These are phyloP conservation scores for Theretra japonica DNA, from an alignment of 2,888 invertebrate species.

Conservation along the genomic window DNA sequence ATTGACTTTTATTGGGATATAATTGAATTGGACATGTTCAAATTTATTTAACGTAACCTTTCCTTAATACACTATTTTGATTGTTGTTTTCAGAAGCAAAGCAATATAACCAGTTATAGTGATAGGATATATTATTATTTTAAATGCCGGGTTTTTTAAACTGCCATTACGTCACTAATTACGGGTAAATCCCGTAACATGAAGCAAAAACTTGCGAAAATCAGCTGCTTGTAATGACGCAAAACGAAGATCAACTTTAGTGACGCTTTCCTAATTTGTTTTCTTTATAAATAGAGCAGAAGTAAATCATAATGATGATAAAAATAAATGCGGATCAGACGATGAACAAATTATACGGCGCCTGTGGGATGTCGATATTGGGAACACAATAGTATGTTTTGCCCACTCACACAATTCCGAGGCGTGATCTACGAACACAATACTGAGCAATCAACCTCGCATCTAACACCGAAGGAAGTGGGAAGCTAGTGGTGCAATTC, in stretches of 20 bases:
- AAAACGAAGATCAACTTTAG: not conserved
- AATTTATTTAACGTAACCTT: not conserved
- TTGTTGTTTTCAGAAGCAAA: not conserved
- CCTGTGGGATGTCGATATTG: not conserved
- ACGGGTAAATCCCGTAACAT: not conserved
- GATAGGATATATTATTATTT: not conserved
- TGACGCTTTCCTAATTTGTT: not conserved
- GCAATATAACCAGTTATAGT: not conserved
- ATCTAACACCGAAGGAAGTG: slow-evolving; percentile 40
- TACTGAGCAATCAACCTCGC: not conserved
- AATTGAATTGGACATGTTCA: slow-evolving; percentile 2
- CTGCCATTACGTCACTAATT: not conserved
- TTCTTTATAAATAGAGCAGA: not conserved
- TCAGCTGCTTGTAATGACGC: slow-evolving; percentile 7
- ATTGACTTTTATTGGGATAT: slow-evolving; percentile 6
- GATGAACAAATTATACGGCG: not conserved
- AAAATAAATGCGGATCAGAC: not conserved
- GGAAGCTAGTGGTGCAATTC: slow-evolving; percentile 35
- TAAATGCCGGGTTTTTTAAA: not conserved
- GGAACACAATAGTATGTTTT: not conserved
- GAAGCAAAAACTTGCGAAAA: slow-evolving; percentile 4
- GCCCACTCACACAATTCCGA: not conserved
- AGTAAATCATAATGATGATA: not conserved
- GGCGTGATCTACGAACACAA: slow-evolving; percentile 21
- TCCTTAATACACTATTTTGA: not conserved